A percentile compares a stretch with the other conserved stretches of the same genome.
Conservation (phyloP, 1,140 invertebrate genomes). For the Scaptodrosophila lebanonensis region DNA sequence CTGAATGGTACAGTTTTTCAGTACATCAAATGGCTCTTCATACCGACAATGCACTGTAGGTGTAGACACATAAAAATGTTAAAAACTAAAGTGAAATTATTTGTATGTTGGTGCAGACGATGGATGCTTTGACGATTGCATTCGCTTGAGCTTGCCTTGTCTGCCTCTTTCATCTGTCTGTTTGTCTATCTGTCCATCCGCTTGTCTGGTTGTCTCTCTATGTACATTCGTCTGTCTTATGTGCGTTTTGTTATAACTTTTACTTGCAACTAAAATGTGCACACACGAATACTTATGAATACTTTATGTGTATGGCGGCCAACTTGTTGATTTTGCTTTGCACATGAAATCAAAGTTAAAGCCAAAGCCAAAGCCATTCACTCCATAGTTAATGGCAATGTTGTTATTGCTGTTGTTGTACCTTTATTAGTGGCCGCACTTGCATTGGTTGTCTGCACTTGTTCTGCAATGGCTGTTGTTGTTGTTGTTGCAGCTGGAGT, state of each 20-base stretch:
- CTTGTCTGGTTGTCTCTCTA: not conserved
- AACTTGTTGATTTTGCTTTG: not conserved
- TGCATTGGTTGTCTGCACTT: slow-evolving; percentile 46
- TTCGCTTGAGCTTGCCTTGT: slow-evolving; percentile 14
- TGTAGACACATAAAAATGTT: too few species aligned
- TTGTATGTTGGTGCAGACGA: slow-evolving; percentile 28
- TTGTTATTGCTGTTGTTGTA: slow-evolving; percentile 29
- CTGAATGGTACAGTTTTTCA: too few species aligned
- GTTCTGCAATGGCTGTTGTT: slow-evolving; percentile 34
- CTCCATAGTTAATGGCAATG: not conserved
- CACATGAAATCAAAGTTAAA: slow-evolving; percentile 31
- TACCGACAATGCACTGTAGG: too few species aligned
- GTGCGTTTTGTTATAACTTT: slow-evolving; percentile 61
- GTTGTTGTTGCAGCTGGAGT: slow-evolving; percentile 1
- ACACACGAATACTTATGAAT: too few species aligned
- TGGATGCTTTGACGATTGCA: not conserved
- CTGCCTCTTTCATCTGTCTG: slow-evolving; percentile 11
- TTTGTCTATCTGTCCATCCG: slow-evolving; percentile 17
- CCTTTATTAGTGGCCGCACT: slow-evolving; percentile 40
- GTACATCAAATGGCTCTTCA: too few species aligned
- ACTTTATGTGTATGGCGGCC: too few species aligned
- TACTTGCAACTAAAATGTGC: slow-evolving; percentile 48
- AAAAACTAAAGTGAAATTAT: slow-evolving; percentile 68
- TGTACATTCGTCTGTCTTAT: too few species aligned
- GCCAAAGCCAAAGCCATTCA: slow-evolving; percentile 36